Conservation (phyloP, 2,888 invertebrate genomes). For the Cabera pusaria region DNA sequence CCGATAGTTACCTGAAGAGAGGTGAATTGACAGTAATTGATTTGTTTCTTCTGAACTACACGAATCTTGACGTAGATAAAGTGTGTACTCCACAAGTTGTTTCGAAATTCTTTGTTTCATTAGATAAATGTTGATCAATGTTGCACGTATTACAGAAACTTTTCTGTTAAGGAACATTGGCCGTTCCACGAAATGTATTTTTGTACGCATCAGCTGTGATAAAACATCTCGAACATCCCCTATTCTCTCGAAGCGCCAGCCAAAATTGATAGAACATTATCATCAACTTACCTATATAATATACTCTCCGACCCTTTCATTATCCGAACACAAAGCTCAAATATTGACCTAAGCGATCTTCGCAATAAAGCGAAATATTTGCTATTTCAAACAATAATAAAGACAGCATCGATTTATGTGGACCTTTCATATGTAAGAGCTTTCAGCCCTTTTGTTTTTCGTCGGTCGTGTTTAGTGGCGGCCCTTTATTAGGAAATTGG, state of each 20-base stretch:
- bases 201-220: no score
- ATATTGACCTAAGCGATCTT: slow-evolving; percentile 36
- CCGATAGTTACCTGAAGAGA: slow-evolving; percentile 50
- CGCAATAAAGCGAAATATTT: slow-evolving; percentile 46
- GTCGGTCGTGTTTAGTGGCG: slow-evolving; percentile 51
- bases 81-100: slow-evolving; percentile 31
- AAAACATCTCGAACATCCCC: slow-evolving; percentile 8
- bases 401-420: slow-evolving; percentile 57
- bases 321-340: slow-evolving; percentile 36
- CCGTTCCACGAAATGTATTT: no score
- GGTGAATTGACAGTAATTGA: slow-evolving; percentile 64
- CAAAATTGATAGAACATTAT: slow-evolving; percentile 29
- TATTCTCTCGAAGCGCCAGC: slow-evolving; percentile 14
- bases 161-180: no score
- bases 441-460: slow-evolving; percentile 60
- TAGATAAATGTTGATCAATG: slow-evolving; percentile 9
- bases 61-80: slow-evolving; percentile 21
- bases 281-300: slow-evolving; percentile 25
- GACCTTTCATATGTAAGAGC: slow-evolving; percentile 52
- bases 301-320: slow-evolving; percentile 33
- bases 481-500: slow-evolving; percentile 69
- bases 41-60: slow-evolving; percentile 42
- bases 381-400: slow-evolving; percentile 57
- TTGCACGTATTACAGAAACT: neutral
- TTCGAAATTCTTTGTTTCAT: slow-evolving; percentile 28